Evolutionary conservation across 2,113 vertebrate species (phyloP), one percentile per base, ranked within the genome.

Genomic region (Bubo bubo): DNA sequence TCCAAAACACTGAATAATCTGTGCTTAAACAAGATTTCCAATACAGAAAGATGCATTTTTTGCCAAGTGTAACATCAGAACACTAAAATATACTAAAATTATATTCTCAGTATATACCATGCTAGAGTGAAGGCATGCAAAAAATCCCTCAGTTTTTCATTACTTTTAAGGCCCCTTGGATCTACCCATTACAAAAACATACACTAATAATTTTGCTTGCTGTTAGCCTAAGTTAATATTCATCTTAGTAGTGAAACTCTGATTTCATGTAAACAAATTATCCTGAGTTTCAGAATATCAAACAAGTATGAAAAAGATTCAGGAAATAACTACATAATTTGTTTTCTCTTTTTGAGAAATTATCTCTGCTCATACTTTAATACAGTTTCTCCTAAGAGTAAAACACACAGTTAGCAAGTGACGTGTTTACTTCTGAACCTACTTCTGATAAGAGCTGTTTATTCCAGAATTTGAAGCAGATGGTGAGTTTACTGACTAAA

Each of bases 211-310:
- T 89, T 95, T 89, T 89, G n/a, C 76, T 77, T 85, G 73, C 94
- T 89, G 76, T 66, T 94, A 71, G 88, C 22, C 32, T n/a, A 71
- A 95, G 86, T 84, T 91, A 97, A 94, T 95, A 89, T 91, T 93
- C 28, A 79, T 95, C 68, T 91, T 75, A 59, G n/a, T 67, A 63
- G n/a, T 75, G 59, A 93, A 96, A 95, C 26, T 77, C 79, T 85
- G 86, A 87, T 96, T 96, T 93, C 32, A 68, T 82, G 70, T 73
- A 87, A 87, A 13, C 80, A 95, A 96, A 96, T 96, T 95, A 96
- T 93, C n/a, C 89, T 72, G 86, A 96, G 80, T 93, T 95, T 87
- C 86, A 89, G 50, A 84, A 93, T 63, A 59, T 79, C 6, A 26
- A 88, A 89, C n/a, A 91, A 87, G 64, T 89, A 96, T 93, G 35